Evolutionary conservation across 2,797 vertebrate species (phyloP).

Genomic region (Argyrosomus regius): DNA sequence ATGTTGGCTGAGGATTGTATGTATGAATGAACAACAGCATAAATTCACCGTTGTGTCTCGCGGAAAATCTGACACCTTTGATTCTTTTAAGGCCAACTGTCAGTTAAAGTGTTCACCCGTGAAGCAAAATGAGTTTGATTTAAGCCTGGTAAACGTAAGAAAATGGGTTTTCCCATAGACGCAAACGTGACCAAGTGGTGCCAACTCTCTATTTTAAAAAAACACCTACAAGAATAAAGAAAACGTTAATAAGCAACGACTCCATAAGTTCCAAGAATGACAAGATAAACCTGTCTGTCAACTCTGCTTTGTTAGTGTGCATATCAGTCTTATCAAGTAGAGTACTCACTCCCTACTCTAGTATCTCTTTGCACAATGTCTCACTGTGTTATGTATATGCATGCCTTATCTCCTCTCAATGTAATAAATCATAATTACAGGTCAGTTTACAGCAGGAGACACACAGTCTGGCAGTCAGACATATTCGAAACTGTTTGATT

Average conservation of each 20-base stretch:
- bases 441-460: slow-evolving; percentile 59
- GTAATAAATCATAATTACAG: slow-evolving; percentile 45
- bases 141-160: not conserved
- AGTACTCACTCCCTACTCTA: not conserved
- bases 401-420: slow-evolving; percentile 3
- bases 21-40: slow-evolving; percentile 11
- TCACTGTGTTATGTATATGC: not conserved
- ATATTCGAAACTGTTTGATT: slow-evolving; percentile 35
- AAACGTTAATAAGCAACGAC: not conserved
- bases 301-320: not conserved
- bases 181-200: not conserved
- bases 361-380: not conserved
- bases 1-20: slow-evolving; percentile 13
- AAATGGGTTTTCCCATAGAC: slow-evolving; percentile 2
- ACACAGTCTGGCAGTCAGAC: slow-evolving; percentile 33
- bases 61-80: slow-evolving; percentile 36
- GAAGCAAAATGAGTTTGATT: slow-evolving; percentile 14
- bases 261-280: not conserved
- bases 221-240: not conserved
- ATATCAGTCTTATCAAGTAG: not conserved
- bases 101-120: not conserved
- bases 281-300: slow-evolving; percentile 2
- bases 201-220: not conserved
- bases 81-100: slow-evolving; percentile 28
- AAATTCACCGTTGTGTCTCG: slow-evolving; percentile 26